These are phyloP conservation scores for Neogale vison DNA, from an alignment of 2,113 vertebrate species.

Conservation along the genomic window DNA sequence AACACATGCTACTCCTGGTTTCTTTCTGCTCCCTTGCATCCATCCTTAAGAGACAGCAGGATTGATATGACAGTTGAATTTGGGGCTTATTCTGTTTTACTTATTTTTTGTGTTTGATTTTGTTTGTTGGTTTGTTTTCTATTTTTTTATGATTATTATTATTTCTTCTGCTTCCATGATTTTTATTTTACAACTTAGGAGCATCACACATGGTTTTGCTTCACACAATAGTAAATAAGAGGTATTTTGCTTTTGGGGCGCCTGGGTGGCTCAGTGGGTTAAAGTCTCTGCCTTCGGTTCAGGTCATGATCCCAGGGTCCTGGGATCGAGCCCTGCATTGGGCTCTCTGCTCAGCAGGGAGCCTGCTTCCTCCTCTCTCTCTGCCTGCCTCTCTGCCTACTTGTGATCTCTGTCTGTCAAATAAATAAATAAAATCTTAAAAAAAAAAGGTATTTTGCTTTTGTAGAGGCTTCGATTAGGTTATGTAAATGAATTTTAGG, in stretches of 20 bases:
- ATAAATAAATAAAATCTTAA: no score
- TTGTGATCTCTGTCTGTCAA: no score
- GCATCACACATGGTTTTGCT: background rate
- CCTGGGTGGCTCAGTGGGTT: no score
- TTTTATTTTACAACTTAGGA: background rate
- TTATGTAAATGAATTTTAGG: background rate
- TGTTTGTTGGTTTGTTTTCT: background rate
- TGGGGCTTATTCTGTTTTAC: background rate
- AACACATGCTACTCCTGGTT: background rate
- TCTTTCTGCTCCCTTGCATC: background rate
- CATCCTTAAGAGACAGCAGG: background rate
- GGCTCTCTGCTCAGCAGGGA: no score
- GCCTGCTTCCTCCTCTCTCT: no score
- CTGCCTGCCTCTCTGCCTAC: no score
- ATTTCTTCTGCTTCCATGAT: background rate
- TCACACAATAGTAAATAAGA: background rate
- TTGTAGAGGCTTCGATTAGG: background rate
- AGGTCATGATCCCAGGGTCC: no score
- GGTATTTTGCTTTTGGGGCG: background rate
- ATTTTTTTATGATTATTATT: background rate
- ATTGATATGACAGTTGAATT: background rate
- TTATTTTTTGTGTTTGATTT: background rate
- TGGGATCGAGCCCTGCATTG: no score
- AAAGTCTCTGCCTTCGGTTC: no score
- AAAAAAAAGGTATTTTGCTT: background rate